phyloP scores from a whole-genome alignment of 2,888 invertebrate genomes.

The Eurois occulta region DNA sequence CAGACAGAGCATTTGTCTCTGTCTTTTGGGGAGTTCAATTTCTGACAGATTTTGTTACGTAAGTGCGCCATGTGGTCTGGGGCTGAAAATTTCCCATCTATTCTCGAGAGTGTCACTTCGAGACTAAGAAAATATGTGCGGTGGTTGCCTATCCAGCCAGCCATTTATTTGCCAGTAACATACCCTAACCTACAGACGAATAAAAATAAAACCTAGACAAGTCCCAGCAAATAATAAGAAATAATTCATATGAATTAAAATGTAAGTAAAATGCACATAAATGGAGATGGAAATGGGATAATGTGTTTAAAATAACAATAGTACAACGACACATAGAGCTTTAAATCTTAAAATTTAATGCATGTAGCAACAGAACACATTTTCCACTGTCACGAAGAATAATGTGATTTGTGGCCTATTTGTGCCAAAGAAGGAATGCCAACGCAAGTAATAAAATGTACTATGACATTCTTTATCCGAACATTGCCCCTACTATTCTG shows the following conservation, averaged over 20 bases:
- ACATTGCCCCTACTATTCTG: constrained; percentile 65
- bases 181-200: background rate
- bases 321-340: constrained; percentile 8
- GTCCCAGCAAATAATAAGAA: background rate
- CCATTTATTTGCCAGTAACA: constrained; percentile 7
- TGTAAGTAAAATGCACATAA: background rate
- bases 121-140: constrained; percentile 22
- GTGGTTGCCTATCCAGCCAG: background rate
- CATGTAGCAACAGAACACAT: constrained; percentile 35
- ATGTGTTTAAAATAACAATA: constrained; percentile 20
- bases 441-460: constrained; percentile 70
- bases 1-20: background rate
- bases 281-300: background rate
- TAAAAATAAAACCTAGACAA: background rate
- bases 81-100: constrained; percentile 1
- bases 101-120: constrained; percentile 3
- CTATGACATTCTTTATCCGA: constrained; percentile 69
- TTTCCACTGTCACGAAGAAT: constrained; percentile 55
- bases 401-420: constrained; percentile 63
- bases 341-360: constrained; percentile 25
- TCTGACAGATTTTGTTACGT: constrained; percentile 16
- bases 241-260: background rate
- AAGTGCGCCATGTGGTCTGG: background rate
- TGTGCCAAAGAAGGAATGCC: constrained; percentile 70
- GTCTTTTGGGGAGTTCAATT: background rate